These are phyloP conservation scores for Gracilinanus agilis DNA, from an alignment of 2,113 vertebrate genomes.

Conservation along the genomic window DNA sequence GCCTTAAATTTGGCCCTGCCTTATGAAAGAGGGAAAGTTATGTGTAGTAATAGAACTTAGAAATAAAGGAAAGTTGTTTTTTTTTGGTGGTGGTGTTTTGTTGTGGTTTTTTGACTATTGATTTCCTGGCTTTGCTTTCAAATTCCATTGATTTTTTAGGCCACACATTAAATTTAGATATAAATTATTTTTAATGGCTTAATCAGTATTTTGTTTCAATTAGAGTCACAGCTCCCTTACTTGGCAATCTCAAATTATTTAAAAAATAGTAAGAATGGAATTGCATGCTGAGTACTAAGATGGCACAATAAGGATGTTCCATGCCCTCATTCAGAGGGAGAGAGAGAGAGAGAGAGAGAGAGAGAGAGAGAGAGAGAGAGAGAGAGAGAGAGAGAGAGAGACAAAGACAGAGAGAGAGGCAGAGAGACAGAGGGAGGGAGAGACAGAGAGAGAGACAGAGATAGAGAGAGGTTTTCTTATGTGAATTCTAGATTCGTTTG, in stretches of 20 bases:
- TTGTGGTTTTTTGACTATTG: conserved; percentile 13
- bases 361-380: too few species aligned
- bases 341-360: too few species aligned
- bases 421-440: too few species aligned
- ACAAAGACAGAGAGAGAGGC: too few species aligned
- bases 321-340: too few species aligned
- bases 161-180: conserved; percentile 19
- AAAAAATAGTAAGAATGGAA: conserved; percentile 29
- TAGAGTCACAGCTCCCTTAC: conserved; percentile 19
- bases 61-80: background rate
- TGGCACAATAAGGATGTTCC: too few species aligned
- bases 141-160: conserved; percentile 56
- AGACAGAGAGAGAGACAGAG: too few species aligned
- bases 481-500: conserved; percentile 7
- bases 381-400: too few species aligned
- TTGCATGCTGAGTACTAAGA: too few species aligned
- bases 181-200: conserved; percentile 26
- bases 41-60: background rate
- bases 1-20: background rate
- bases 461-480: background rate
- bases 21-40: conserved; percentile 29
- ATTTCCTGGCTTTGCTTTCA: conserved; percentile 51
- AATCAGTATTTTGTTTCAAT: conserved; percentile 34
- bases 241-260: background rate
- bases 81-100: background rate